These are phyloP conservation scores for Perccottus glenii DNA, from an alignment of 2,113 vertebrate genomes.

Conservation along the genomic window DNA sequence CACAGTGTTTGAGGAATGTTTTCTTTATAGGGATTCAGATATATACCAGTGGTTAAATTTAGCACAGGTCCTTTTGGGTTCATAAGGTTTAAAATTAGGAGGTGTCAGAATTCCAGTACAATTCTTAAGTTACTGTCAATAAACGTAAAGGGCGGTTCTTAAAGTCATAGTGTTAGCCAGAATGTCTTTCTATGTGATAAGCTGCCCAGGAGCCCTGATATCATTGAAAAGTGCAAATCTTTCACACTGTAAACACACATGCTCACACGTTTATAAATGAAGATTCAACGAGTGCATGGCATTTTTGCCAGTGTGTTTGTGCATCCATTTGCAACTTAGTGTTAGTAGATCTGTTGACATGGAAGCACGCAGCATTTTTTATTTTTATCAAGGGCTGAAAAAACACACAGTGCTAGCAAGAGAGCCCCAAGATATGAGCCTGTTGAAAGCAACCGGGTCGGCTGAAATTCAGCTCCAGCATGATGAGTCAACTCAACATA, in stretches of 20 bases:
- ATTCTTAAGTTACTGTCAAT: conserved; percentile 80
- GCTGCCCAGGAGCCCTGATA: conserved; percentile 32
- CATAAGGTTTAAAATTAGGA: conserved; percentile 81
- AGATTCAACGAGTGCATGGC: conserved; percentile 25
- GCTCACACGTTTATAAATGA: conserved; percentile 50
- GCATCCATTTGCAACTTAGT: conserved; percentile 62
- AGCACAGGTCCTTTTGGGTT: conserved; percentile 72
- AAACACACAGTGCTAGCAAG: conserved; percentile 62
- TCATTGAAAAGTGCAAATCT: conserved; percentile 65
- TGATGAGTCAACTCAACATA: conserved; percentile 46
- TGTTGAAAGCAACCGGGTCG: conserved; percentile 66
- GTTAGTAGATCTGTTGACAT: conserved; percentile 75
- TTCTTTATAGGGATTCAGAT: conserved; percentile 76
- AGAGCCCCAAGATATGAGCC: conserved; percentile 61
- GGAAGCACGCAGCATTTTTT: conserved; percentile 72
- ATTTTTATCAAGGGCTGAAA: conserved; percentile 66
- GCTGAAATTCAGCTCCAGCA: conserved; percentile 38
- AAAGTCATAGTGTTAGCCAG: conserved; percentile 61
- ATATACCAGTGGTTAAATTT: conserved; percentile 76
- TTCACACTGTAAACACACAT: conserved; percentile 33
- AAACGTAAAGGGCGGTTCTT: conserved; percentile 72
- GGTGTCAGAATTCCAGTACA: conserved; percentile 79
- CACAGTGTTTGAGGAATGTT: conserved; percentile 64
- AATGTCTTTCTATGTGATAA: conserved; percentile 51
- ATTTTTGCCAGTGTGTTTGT: conserved; percentile 38